These are phyloP conservation scores for Drosophila dives DNA, from an alignment of 2,888 invertebrate species.

Conservation along the genomic window DNA sequence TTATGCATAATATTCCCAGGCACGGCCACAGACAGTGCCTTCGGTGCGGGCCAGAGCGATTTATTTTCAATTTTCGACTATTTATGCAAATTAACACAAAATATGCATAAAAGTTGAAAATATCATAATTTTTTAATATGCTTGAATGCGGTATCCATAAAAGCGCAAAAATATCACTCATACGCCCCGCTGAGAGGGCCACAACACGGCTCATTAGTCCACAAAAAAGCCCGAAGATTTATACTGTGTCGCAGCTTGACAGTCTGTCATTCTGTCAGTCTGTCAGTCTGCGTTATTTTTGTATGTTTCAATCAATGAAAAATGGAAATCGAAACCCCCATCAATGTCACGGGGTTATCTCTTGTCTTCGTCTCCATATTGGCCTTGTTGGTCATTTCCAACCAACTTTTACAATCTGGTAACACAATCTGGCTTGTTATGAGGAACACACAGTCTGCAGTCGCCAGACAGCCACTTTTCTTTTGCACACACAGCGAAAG, in stretches of 20 bases:
- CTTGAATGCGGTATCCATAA: constrained; percentile 38
- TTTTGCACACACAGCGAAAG: constrained; percentile 42
- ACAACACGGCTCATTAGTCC: constrained; percentile 70
- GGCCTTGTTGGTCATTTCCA: constrained; percentile 35
- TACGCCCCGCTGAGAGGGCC: constrained; percentile 67
- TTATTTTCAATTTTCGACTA: constrained; percentile 79
- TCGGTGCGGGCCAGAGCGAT: constrained; percentile 44
- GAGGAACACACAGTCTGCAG: constrained; percentile 26
- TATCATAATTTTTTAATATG: constrained; percentile 61
- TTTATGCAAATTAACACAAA: constrained; percentile 75
- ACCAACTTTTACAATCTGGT: constrained; percentile 75
- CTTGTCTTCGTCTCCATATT: constrained; percentile 7
- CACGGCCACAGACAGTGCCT: constrained; percentile 9
- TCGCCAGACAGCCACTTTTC: background rate
- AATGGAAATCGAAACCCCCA: constrained; percentile 76
- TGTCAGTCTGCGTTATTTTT: constrained; percentile 39
- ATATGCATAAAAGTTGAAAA: constrained; percentile 78
- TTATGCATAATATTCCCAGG: constrained; percentile 65
- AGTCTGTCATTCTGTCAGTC: constrained; percentile 12
- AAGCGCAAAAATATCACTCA: constrained; percentile 78
- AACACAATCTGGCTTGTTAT: constrained; percentile 75
- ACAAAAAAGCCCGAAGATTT: constrained; percentile 38
- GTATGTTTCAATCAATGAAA: constrained; percentile 79
- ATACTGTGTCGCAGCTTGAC: constrained; percentile 35
- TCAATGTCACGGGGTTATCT: constrained; percentile 69